These are phyloP conservation scores for Tokudaia muenninki DNA, from an alignment of 2,797 vertebrate species.

Conservation along the genomic window DNA sequence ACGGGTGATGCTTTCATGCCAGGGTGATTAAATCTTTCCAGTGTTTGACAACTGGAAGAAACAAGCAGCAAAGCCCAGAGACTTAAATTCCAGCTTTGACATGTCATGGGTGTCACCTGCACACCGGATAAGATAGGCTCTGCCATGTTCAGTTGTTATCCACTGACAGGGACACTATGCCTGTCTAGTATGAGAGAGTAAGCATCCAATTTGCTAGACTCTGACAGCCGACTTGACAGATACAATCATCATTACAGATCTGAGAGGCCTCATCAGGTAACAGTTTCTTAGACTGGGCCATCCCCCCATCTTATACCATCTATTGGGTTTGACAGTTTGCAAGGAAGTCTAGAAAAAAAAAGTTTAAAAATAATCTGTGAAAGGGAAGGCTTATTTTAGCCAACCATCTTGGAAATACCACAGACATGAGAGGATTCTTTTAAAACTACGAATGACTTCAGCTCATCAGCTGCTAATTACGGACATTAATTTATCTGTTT, in stretches of 20 bases:
- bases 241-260: constrained; percentile 62
- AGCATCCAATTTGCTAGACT: constrained; percentile 56
- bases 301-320: constrained; percentile 81
- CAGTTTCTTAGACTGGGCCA: constrained; percentile 84
- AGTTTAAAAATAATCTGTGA: constrained; percentile 68
- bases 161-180: constrained; percentile 50
- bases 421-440: constrained; percentile 64
- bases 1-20: neutral
- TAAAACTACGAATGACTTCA: constrained; percentile 68
- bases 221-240: constrained; percentile 66
- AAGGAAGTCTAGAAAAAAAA: constrained; percentile 81
- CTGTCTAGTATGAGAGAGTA: constrained; percentile 69
- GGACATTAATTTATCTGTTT: constrained; percentile 77
- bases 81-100: neutral
- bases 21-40: constrained; percentile 63
- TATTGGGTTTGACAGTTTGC: constrained; percentile 65
- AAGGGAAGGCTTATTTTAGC: constrained; percentile 73
- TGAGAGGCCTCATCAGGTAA: constrained; percentile 82
- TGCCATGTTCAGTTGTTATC: constrained; percentile 67
- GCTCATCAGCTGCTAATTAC: constrained; percentile 74
- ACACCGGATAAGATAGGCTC: constrained; percentile 42
- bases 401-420: constrained; percentile 63
- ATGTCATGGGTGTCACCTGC: neutral
- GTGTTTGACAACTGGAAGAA: constrained; percentile 65
- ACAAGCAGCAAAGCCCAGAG: neutral